phyloP scores from a whole-genome alignment of 1,140 invertebrate species.

The Drosophila funebris region DNA sequence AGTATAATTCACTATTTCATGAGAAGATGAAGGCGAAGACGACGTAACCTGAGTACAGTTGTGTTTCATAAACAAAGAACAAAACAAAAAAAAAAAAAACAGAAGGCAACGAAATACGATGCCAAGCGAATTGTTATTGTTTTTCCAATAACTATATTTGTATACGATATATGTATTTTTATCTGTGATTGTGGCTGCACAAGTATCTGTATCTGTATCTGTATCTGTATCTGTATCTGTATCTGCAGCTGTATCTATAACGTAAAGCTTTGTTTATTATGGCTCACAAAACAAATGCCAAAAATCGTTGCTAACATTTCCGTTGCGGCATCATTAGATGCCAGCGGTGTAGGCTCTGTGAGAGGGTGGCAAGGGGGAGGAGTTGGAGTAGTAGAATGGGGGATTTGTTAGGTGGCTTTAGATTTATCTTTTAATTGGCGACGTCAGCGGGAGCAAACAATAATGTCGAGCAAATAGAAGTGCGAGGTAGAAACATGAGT shows the following conservation, averaged over 20 bases:
- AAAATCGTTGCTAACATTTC: conserved; percentile 9
- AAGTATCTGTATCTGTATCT: conserved; percentile 11
- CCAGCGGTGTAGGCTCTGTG: not conserved
- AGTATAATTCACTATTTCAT: not conserved
- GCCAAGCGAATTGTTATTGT: not conserved
- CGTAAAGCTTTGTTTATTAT: conserved; percentile 4
- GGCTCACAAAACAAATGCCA: not conserved
- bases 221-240: conserved; percentile 1
- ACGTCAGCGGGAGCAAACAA: conserved; percentile 28
- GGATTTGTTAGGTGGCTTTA: not conserved
- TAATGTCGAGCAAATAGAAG: conserved; percentile 18
- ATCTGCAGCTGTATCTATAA: not conserved
- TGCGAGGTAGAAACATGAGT: conserved; percentile 24
- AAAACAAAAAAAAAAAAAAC: not conserved
- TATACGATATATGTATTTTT: not conserved
- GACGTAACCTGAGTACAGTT: not conserved
- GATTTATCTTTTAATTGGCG: conserved; percentile 42
- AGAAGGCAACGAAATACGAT: not conserved
- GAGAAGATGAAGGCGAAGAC: not conserved
- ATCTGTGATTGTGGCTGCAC: not conserved
- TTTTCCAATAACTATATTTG: conserved; percentile 2
- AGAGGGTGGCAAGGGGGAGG: too few species aligned
- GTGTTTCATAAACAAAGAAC: not conserved
- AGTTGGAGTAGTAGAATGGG: too few species aligned
- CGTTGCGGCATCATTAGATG: conserved; percentile 12